Conservation (phyloP, 1,140 invertebrate genomes). For the Solenopsis invicta region DNA sequence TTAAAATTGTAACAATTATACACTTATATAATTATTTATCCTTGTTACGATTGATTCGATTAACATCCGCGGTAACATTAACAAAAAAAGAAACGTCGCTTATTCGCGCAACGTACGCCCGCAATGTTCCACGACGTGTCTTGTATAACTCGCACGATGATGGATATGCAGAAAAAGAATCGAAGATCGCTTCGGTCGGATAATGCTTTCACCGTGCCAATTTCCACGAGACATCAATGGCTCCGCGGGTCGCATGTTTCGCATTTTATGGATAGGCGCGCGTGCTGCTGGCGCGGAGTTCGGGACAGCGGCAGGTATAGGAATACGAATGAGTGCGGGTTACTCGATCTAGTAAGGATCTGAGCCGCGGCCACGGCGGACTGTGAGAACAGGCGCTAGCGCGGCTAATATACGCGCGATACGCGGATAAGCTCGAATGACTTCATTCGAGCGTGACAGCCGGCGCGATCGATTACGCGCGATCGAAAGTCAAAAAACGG, state of each 20-base stretch:
- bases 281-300: slow-evolving; percentile 17
- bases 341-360: slow-evolving; percentile 67
- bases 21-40: not conserved
- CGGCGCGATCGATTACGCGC: slow-evolving; percentile 66
- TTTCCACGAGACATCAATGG: slow-evolving; percentile 60
- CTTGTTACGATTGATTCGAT: not conserved
- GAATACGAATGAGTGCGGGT: slow-evolving; percentile 58
- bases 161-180: slow-evolving; percentile 17
- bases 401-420: slow-evolving; percentile 55
- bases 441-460: slow-evolving; percentile 76
- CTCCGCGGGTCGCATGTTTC: slow-evolving; percentile 14
- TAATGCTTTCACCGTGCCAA: slow-evolving; percentile 63
- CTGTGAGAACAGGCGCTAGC: slow-evolving; percentile 72
- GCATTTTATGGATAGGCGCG: slow-evolving; percentile 53
- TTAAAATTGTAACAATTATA: not conserved
- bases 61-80: not conserved
- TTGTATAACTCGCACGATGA: slow-evolving; percentile 33
- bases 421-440: slow-evolving; percentile 73
- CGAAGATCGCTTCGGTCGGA: slow-evolving; percentile 55
- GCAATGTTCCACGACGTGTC: slow-evolving; percentile 41
- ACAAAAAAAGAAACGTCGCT: not conserved
- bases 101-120: slow-evolving; percentile 22
- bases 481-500: slow-evolving; percentile 71
- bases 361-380: slow-evolving; percentile 34
- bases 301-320: slow-evolving; percentile 21